phyloP scores from a whole-genome alignment of 2,113 vertebrate species.

The Cynocephalus volans region DNA sequence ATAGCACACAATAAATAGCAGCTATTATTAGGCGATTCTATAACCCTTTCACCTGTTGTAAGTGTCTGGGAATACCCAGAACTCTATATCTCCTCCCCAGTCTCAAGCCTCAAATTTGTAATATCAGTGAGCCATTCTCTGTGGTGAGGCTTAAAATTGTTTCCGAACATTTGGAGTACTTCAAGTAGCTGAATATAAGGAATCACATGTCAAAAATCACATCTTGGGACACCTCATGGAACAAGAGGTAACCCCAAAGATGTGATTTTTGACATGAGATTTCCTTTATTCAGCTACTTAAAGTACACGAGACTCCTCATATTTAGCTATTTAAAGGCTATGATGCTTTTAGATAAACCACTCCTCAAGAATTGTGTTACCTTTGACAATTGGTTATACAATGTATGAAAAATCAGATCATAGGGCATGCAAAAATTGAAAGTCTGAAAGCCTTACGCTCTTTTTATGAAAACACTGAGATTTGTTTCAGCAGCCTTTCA shows the following conservation, averaged over 20 bases:
- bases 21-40: background rate
- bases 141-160: background rate
- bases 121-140: background rate
- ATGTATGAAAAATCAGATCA: background rate
- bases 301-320: too few species aligned
- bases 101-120: background rate
- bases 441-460: background rate
- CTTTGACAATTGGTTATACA: background rate
- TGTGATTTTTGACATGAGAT: background rate
- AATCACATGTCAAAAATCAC: background rate
- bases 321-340: background rate
- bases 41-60: background rate
- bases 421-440: background rate
- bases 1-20: background rate
- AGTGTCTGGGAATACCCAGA: background rate
- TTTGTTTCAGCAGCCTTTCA: slow-evolving; percentile 57
- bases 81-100: background rate
- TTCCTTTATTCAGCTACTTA: too few species aligned
- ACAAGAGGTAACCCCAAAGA: background rate
- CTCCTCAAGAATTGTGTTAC: background rate
- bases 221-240: background rate
- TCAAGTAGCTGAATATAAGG: background rate
- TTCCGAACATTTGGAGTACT: background rate
- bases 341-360: background rate
- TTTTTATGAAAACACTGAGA: slow-evolving; percentile 41